Evolutionary conservation across 2,888 invertebrate species (phyloP).

Genomic region (Zeuzera pyrina): DNA sequence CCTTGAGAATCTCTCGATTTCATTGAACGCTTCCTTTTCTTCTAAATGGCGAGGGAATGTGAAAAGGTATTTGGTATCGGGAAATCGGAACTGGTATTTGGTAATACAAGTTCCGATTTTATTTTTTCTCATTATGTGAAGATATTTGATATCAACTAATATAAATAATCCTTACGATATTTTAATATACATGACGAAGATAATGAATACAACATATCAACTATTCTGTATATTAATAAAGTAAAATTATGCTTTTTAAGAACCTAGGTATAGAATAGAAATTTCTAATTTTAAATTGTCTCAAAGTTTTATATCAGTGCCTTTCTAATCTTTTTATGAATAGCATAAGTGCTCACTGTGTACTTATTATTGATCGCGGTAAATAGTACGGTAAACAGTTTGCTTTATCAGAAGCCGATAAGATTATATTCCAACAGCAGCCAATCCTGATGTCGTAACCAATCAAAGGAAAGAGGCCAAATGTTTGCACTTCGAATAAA

Average conservation of each 20-base stretch:
- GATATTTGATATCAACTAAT: too few species aligned
- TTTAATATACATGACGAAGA: too few species aligned
- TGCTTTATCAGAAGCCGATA: constrained; percentile 56
- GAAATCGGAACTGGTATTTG: too few species aligned
- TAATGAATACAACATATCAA: neutral
- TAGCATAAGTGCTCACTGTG: constrained; percentile 13
- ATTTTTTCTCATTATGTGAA: too few species aligned
- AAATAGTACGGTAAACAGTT: constrained; percentile 32
- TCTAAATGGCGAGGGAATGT: too few species aligned
- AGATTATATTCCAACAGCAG: constrained; percentile 45
- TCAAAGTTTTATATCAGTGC: neutral
- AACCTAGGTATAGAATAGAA: neutral
- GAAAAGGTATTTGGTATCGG: too few species aligned
- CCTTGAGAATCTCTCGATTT: too few species aligned
- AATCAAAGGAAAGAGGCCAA: constrained; percentile 30
- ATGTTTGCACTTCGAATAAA: too few species aligned
- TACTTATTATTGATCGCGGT: constrained; percentile 43
- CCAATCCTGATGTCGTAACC: constrained; percentile 34
- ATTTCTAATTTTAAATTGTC: too few species aligned
- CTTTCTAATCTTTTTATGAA: constrained; percentile 3
- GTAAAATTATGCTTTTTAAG: neutral
- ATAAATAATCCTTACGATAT: too few species aligned
- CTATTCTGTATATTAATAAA: neutral
- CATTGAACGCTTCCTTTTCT: too few species aligned
- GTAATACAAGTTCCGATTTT: too few species aligned